Percentiles rank a stretch among this genome's conserved stretches.
Conservation (phyloP, 1,140 invertebrate species). For the Drosophila sechellia region DNA sequence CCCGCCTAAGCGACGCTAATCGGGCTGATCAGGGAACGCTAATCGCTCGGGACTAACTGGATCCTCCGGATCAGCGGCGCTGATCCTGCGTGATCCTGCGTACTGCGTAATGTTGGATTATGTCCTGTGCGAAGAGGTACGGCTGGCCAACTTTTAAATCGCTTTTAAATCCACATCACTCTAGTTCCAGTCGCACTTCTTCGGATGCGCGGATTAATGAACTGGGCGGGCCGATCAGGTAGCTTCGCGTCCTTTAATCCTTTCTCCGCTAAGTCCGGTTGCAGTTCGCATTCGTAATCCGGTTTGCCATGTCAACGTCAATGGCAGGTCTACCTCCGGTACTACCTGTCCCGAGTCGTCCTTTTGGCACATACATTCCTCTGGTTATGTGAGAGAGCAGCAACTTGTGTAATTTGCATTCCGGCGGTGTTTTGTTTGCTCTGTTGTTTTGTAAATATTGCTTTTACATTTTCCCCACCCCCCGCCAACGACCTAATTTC, state of each 20-base stretch:
- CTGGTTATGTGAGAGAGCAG: conserved; percentile 10
- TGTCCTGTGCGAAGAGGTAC: conserved; percentile 5
- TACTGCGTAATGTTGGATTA: conserved; percentile 78
- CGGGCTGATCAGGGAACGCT: conserved; percentile 58
- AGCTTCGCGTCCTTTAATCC: conserved; percentile 62
- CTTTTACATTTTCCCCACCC: conserved; percentile 30
- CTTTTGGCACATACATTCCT: conserved; percentile 8
- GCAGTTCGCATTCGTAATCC: conserved; percentile 72
- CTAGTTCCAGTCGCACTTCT: conserved; percentile 47
- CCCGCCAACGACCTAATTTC: conserved; percentile 7
- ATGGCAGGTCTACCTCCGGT: conserved; percentile 42
- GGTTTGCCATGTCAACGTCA: conserved; percentile 63
- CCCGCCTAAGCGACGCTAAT: conserved; percentile 63
- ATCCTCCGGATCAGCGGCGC: conserved; percentile 54
- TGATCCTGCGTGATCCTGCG: conserved; percentile 55
- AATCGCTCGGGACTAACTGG: conserved; percentile 56
- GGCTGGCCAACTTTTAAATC: conserved; percentile 59
- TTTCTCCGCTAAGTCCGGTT: conserved; percentile 74
- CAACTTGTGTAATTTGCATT: conserved; percentile 65
- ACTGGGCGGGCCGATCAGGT: conserved; percentile 51
- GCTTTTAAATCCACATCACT: conserved; percentile 69
- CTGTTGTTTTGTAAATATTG: conserved; percentile 77
- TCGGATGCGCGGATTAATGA: conserved; percentile 73
- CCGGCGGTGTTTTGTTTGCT: conserved; percentile 56
- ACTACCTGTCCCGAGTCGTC: conserved; percentile 22